Evolutionary conservation across 2,113 vertebrate genomes (phyloP), one percentile per base, ranked within the genome.

Genomic region (Nematolebias whitei): DNA sequence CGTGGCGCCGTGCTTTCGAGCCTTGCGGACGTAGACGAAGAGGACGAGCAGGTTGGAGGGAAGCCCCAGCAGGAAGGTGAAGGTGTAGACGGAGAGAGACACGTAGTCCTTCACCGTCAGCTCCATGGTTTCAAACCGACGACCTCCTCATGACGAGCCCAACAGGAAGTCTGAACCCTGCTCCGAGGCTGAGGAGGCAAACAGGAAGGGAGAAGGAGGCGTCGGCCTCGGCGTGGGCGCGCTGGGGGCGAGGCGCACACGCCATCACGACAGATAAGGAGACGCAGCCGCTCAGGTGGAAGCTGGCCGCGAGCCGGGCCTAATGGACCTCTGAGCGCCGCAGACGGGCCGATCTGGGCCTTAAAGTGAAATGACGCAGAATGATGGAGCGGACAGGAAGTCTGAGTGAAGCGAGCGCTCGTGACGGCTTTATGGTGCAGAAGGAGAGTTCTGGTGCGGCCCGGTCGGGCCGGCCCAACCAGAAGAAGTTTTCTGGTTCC

Each of bases 341-440:
- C 66, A 60, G 71, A n/a, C n/a, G n/a, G n/a, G n/a, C n/a, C n/a
- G n/a, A n/a, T n/a, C n/a, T n/a, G 81, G 74, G 57, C 70, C 65
- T 77, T 87, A 88, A 90, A 88, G 91, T 92, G 91, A 91, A 93
- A 93, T 93, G 92, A 89, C 91, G 90, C 90, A 91, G 93, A 92
- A 92, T 90, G 91, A 93, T 92, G 67, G 74, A 84, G 52, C 35
- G 57, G 79, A 76, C 85, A 89, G 90, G 85, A 91, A 90, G 72
- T 71, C 63, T 59, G 74, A 84, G 84, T 72, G 68, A 74, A 71
- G 47, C 62, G 71, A 60, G 43, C 83, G 80, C 81, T 77, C 74
- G 76, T 57, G 71, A 22, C 43, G 16, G 54, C 61, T 76, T 90
- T 87, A 89, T 75, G 75, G 60, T 1, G 5, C 16, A 26, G 12